phyloP scores from a whole-genome alignment of 2,797 vertebrate species.

The Mastacembelus armatus region DNA sequence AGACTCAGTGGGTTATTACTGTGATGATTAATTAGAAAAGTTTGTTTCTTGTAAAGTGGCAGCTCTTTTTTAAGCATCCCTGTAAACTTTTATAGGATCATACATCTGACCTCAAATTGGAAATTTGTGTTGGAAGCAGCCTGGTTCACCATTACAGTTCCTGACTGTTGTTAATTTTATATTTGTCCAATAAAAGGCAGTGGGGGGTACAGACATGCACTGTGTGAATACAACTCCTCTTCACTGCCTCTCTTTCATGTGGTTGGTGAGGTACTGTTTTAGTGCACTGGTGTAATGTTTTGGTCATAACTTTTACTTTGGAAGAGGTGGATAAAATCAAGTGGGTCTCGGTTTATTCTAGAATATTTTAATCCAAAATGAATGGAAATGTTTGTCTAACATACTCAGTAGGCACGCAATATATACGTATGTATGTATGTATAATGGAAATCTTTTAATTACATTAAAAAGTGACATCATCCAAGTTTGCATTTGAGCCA shows the following conservation, averaged over 20 bases:
- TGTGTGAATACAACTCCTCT: slow-evolving; percentile 45
- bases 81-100: slow-evolving; percentile 95
- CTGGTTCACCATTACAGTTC: slow-evolving; percentile 85
- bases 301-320: slow-evolving; percentile 34
- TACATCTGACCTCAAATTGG: slow-evolving; percentile 94
- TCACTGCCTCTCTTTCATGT: slow-evolving; percentile 51
- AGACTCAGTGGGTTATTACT: slow-evolving; percentile 77
- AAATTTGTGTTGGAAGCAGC: slow-evolving; percentile 92
- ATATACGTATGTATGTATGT: too few species aligned
- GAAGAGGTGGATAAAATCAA: not conserved
- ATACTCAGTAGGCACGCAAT: not conserved
- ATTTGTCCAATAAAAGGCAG: slow-evolving; percentile 95
- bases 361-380: slow-evolving; percentile 1
- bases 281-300: slow-evolving; percentile 35
- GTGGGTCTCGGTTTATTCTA: not conserved
- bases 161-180: slow-evolving; percentile 97
- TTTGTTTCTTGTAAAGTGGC: slow-evolving; percentile 86
- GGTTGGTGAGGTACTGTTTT: slow-evolving; percentile 47
- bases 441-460: not conserved
- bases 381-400: slow-evolving; percentile 11
- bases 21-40: slow-evolving; percentile 85
- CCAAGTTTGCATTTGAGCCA: not conserved
- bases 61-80: slow-evolving; percentile 87
- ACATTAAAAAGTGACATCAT: not conserved
- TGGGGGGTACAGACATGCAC: slow-evolving; percentile 77